Conservation (phyloP, 2,888 invertebrate genomes). For the Sphaerophoria taeniata region DNA sequence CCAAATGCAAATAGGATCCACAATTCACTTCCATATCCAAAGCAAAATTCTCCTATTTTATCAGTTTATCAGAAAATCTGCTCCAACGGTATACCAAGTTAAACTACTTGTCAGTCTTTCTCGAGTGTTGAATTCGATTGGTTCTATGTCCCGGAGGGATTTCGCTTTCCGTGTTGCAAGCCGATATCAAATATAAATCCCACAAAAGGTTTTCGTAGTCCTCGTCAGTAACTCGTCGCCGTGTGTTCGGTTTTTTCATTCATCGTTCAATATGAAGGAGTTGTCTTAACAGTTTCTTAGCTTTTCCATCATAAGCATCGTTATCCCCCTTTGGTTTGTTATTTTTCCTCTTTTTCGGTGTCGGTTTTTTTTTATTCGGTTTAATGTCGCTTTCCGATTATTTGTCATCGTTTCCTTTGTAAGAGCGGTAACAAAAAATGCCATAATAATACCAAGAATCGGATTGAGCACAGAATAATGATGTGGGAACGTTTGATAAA, state of each 20-base stretch:
- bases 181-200: conserved; percentile 17
- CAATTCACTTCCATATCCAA: conserved; percentile 50
- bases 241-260: background rate
- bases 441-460: conserved; percentile 34
- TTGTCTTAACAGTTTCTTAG: conserved; percentile 40
- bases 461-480: conserved; percentile 41
- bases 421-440: conserved; percentile 42
- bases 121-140: conserved; percentile 70
- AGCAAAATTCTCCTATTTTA: conserved; percentile 26
- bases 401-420: conserved; percentile 32
- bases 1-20: conserved; percentile 35
- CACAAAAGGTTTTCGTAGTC: conserved; percentile 3
- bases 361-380: conserved; percentile 9
- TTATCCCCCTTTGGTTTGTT: conserved; percentile 33
- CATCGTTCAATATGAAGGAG: conserved; percentile 3
- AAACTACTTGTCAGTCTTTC: conserved; percentile 61
- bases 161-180: background rate
- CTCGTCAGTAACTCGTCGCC: conserved; percentile 23
- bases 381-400: conserved; percentile 52
- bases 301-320: conserved; percentile 42
- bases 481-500: conserved; percentile 52
- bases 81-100: conserved; percentile 54
- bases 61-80: conserved; percentile 23
- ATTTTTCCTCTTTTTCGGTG: background rate
- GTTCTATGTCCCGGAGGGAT: conserved; percentile 30